Evolutionary conservation across 2,113 vertebrate species (phyloP).

Genomic region (Eulemur rufifrons): DNA sequence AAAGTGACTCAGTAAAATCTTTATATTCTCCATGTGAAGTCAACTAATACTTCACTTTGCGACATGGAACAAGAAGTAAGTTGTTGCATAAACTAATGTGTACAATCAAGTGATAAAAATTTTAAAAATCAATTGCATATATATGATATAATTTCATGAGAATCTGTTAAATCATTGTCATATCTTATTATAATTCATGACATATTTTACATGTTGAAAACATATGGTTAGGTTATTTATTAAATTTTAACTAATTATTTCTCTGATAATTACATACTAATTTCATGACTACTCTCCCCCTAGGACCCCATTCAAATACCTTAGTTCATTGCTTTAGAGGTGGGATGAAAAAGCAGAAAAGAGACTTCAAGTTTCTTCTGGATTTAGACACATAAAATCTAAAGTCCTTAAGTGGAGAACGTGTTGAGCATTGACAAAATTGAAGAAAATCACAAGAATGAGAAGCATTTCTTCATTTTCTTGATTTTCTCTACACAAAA

Average conservation of each 20-base stretch:
- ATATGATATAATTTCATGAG: background rate
- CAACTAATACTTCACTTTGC: background rate
- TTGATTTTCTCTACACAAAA: background rate
- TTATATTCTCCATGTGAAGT: background rate
- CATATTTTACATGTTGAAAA: slow-evolving; percentile 9
- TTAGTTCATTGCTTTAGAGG: background rate
- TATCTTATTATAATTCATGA: background rate
- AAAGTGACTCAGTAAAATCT: background rate
- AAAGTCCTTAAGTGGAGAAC: background rate
- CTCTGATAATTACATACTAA: background rate
- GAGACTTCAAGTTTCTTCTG: background rate
- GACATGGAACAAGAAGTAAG: background rate
- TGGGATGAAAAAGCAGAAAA: background rate
- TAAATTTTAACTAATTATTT: slow-evolving; percentile 37
- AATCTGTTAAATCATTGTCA: background rate
- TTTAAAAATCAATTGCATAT: background rate
- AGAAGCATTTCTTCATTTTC: background rate
- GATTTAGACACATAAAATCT: background rate
- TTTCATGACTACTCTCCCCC: background rate
- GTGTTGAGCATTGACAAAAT: background rate
- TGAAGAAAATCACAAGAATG: background rate
- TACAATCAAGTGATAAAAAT: background rate
- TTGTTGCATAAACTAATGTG: background rate
- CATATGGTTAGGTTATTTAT: background rate
- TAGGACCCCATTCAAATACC: background rate